These are phyloP conservation scores for Girardia tigrina DNA, from an alignment of 2,888 invertebrate species.

Conservation along the genomic window DNA sequence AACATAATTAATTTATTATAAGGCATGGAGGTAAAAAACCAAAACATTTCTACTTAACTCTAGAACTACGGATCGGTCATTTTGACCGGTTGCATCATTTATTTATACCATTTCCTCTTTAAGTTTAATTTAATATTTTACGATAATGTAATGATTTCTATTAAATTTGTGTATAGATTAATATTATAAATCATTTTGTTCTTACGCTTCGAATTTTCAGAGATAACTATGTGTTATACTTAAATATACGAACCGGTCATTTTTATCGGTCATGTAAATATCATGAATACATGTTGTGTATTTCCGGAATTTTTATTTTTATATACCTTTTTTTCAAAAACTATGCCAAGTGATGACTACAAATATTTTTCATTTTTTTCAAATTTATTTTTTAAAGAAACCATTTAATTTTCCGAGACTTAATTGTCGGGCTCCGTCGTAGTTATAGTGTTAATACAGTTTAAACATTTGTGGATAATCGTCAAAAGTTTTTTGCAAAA, in stretches of 20 bases:
- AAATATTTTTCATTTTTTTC: too few relatives aligned
- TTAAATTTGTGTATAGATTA: neutral
- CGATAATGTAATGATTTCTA: constrained; percentile 20
- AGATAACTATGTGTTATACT: neutral
- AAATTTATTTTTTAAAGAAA: too few relatives aligned
- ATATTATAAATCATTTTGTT: neutral
- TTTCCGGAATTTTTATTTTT: neutral
- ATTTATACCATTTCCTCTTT: constrained; percentile 16
- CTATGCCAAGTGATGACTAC: too few relatives aligned
- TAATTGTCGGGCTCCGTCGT: too few relatives aligned
- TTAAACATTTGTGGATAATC: too few relatives aligned
- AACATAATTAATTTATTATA: too few relatives aligned
- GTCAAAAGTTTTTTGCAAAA: too few relatives aligned
- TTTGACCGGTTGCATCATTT: neutral
- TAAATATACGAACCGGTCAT: constrained; percentile 19
- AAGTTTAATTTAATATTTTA: constrained; percentile 23
- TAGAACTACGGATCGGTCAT: constrained; percentile 1
- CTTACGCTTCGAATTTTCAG: neutral
- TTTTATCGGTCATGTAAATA: neutral
- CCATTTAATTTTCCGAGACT: too few relatives aligned
- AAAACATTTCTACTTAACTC: too few relatives aligned
- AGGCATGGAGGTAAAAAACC: too few relatives aligned
- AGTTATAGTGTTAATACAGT: too few relatives aligned
- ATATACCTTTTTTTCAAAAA: too few relatives aligned
- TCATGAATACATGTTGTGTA: neutral